Conservation (phyloP, 2,113 vertebrate species). For the Daubentonia madagascariensis region DNA sequence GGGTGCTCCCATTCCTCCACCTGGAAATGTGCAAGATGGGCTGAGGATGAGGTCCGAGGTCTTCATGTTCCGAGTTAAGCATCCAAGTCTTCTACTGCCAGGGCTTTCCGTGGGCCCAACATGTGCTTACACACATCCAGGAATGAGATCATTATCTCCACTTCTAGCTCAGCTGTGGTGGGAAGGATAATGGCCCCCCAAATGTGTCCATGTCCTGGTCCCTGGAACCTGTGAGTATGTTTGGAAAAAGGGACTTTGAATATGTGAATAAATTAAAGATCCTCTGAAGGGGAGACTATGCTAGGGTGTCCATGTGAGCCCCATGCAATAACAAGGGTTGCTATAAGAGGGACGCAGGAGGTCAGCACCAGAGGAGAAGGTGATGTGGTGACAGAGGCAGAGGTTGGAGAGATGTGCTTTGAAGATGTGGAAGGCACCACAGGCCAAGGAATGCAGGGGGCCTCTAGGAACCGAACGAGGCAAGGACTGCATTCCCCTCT, state of each 20-base stretch:
- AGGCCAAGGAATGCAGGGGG: background rate
- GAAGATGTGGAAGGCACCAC: background rate
- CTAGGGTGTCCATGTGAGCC: background rate
- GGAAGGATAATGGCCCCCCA: background rate
- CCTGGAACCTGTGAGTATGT: background rate
- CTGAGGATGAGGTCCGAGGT: background rate
- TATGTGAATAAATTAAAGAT: background rate
- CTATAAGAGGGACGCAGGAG: background rate
- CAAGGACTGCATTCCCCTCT: background rate
- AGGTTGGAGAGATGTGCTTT: background rate
- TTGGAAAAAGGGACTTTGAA: background rate
- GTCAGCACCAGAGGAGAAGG: background rate
- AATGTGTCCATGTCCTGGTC: background rate
- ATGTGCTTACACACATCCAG: background rate
- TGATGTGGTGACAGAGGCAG: background rate
- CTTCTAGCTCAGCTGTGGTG: background rate
- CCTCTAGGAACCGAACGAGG: too few relatives aligned
- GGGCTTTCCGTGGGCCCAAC: background rate
- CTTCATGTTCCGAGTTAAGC: background rate
- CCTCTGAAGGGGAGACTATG: background rate
- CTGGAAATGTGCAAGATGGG: background rate
- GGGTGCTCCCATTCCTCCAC: background rate
- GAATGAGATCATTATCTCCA: rapidly evolving
- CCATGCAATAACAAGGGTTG: background rate
- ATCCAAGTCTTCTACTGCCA: background rate